These are phyloP conservation scores for Craniophora ligustri DNA, from an alignment of 2,888 invertebrate species.

Conservation along the genomic window DNA sequence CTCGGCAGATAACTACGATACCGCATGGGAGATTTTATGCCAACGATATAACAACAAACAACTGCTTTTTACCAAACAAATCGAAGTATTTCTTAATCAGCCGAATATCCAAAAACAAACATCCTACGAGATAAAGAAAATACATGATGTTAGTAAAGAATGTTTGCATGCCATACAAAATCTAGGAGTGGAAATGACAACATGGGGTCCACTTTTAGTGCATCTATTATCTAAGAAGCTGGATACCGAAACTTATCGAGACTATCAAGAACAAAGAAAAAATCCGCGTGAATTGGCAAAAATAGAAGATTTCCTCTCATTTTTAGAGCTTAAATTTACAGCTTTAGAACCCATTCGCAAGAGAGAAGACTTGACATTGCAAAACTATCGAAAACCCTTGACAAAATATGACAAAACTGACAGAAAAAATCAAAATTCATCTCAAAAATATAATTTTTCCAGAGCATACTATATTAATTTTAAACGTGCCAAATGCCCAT, in stretches of 20 bases:
- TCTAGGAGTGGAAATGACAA: no score
- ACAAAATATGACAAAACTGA: no score
- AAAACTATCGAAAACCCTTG: no score
- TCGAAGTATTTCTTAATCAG: neutral
- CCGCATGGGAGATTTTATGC: neutral
- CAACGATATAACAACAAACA: conserved; percentile 3
- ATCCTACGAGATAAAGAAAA: neutral
- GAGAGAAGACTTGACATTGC: neutral
- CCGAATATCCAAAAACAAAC: neutral
- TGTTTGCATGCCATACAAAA: no score
- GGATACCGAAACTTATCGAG: neutral
- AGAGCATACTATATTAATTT: no score
- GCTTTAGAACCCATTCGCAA: neutral
- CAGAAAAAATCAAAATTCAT: no score
- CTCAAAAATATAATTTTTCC: no score
- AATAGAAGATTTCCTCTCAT: neutral
- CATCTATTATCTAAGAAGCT: no score
- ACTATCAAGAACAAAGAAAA: neutral
- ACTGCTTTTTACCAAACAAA: neutral
- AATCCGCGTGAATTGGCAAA: neutral
- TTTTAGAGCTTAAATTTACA: neutral
- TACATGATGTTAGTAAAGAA: no score
- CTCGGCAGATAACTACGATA: neutral
- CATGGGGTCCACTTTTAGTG: no score
- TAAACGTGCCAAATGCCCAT: no score